These are phyloP conservation scores for Australoheros facetus DNA, from an alignment of 2,797 vertebrate species.

Conservation along the genomic window DNA sequence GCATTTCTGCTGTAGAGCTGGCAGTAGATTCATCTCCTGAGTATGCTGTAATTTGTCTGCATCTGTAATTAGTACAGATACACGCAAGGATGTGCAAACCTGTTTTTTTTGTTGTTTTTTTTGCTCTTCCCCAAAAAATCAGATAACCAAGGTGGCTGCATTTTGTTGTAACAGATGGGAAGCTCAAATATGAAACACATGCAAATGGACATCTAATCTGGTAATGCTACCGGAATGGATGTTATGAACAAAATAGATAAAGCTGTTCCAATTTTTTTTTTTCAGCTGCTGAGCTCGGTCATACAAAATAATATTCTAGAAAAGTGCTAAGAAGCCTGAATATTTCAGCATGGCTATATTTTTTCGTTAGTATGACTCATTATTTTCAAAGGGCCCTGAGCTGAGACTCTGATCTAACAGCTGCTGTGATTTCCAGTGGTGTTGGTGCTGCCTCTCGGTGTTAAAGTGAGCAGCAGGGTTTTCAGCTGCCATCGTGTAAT, in stretches of 20 bases:
- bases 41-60: slow-evolving; percentile 59
- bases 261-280: not conserved
- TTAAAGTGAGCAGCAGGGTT: slow-evolving; percentile 49
- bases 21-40: slow-evolving; percentile 57
- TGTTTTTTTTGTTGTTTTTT: slow-evolving; percentile 17
- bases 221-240: not conserved
- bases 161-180: slow-evolving; percentile 37
- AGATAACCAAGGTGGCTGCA: slow-evolving; percentile 17
- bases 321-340: not conserved
- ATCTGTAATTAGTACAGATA: slow-evolving; percentile 53
- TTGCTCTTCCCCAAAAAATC: slow-evolving; percentile 20
- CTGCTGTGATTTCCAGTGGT: slow-evolving; percentile 25
- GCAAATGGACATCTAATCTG: slow-evolving; percentile 26
- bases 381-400: slow-evolving; percentile 17
- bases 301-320: not conserved
- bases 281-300: not conserved
- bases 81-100: slow-evolving; percentile 25
- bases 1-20: slow-evolving; percentile 62
- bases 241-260: not conserved
- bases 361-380: not conserved
- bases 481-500: slow-evolving; percentile 39
- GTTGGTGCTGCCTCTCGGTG: slow-evolving; percentile 44
- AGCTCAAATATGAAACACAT: slow-evolving; percentile 12
- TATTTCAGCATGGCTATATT: not conserved
- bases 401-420: slow-evolving; percentile 21